Percentiles rank a stretch among this genome's conserved stretches.
Conservation (phyloP, 2,888 invertebrate genomes). For the Aphidius colemani region DNA sequence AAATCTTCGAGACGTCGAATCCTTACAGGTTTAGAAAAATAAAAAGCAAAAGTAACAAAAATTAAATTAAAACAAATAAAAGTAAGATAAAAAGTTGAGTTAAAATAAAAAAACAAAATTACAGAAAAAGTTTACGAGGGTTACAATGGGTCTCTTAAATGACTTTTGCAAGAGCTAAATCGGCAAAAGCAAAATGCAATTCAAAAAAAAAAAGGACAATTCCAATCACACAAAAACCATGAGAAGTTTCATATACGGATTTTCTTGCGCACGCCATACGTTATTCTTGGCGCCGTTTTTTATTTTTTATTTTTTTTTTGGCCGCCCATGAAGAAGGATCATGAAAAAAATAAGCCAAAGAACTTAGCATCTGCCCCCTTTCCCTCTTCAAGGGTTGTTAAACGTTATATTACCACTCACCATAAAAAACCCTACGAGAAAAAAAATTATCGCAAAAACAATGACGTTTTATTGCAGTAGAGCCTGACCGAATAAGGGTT, state of each 20-base stretch:
- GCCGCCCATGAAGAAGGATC: conserved; percentile 26
- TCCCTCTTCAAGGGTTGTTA: conserved; percentile 44
- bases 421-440: not conserved
- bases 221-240: conserved; percentile 15
- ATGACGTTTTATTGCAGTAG: conserved; percentile 52
- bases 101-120: conserved; percentile 25
- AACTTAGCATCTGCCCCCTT: not conserved
- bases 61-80: conserved; percentile 27
- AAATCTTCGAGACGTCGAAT: conserved; percentile 56
- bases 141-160: conserved; percentile 45
- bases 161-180: conserved; percentile 4
- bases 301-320: conserved; percentile 3
- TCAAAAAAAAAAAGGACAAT: conserved; percentile 7
- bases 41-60: conserved; percentile 19
- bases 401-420: conserved; percentile 53
- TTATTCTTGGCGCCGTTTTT: conserved; percentile 22
- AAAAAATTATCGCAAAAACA: conserved; percentile 49
- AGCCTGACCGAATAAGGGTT: not conserved
- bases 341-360: conserved; percentile 5
- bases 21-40: conserved; percentile 27
- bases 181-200: conserved; percentile 8
- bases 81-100: conserved; percentile 42
- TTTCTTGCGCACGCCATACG: no score
- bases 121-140: conserved; percentile 54
- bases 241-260: conserved; percentile 1